Base-by-base conservation (phyloP, 2,113 vertebrate genomes). In the Solea solea region DNA sequence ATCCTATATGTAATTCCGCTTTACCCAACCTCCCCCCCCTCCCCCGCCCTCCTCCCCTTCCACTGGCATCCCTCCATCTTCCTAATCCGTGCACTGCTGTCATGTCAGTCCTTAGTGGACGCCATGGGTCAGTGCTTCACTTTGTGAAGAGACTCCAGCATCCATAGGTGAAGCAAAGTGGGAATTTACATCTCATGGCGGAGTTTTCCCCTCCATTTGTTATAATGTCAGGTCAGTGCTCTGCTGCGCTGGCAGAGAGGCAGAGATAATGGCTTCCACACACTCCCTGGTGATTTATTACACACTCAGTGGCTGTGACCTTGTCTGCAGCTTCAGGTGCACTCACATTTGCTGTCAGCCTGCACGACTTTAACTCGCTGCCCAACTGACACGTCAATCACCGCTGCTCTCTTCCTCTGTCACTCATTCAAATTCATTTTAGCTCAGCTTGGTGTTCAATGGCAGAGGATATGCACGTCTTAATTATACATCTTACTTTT, bases 151-250 rank as follows among this genome's bases (percentile, higher is more conserved):
- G 92, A 93, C 93, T 95, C 94, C 94, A 93, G 93, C 90, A 91
- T 95, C 94, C 75, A 72, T 25, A 65, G 51, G 42, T 34, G 94
- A 94, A 95, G 94, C 90, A 85, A 83, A 93, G 68, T 76, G 78
- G 89, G 95, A 94, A 95, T 97, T 98, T 95, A 95, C 95, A 96
- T 97, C 96, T 96, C 91, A 21, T 90, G 83, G 87, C 86, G 90
- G 93, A 93, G 92, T 95, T 96, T 97, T 97, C 95, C 95, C 94
- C 95, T 98, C 96, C 96, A 97, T 98, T 98, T 97, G 95, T 95
- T 94, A 91, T 93, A 93, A 92, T 93, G 93, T 88, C 93, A 96
- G 97, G 96, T 98, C 96, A 96, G 86, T 91, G 94, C 95, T 92
- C 90, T 83, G 91, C 94, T 95, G 63, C 1, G 75, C 89, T 87